A percentile compares a stretch with the other conserved stretches of the same genome.
phyloP scores from a whole-genome alignment of 92 coral and sea anemone genomes.

The Epizoanthus ramosus region DNA sequence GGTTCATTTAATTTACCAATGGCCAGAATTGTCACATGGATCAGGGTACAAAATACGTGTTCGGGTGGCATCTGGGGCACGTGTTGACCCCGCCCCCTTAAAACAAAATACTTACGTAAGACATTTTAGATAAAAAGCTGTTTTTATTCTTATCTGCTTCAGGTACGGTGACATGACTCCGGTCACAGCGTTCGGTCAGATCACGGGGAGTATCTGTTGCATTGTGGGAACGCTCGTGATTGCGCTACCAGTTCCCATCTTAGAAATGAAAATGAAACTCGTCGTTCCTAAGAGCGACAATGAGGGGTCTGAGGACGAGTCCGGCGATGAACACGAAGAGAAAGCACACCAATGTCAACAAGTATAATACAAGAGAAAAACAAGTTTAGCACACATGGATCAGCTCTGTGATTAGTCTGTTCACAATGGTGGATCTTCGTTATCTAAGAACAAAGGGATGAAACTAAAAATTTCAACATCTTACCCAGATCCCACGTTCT shows the following conservation, averaged over 20 bases:
- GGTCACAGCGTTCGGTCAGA: slow-evolving; percentile 79
- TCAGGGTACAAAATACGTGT: too few species aligned
- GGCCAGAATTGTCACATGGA: too few species aligned
- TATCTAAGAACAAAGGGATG: too few species aligned
- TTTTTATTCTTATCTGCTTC: background rate
- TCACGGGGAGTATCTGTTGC: slow-evolving; percentile 90
- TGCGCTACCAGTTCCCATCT: slow-evolving; percentile 86
- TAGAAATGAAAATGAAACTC: slow-evolving; percentile 92
- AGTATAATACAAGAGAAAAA: background rate
- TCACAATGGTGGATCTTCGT: background rate
- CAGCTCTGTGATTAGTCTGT: background rate
- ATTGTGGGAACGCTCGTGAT: slow-evolving; percentile 87
- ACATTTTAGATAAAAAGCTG: too few species aligned
- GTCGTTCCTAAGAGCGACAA: slow-evolving; percentile 31
- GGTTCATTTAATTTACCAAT: too few species aligned
- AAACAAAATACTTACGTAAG: too few species aligned
- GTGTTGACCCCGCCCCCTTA: too few species aligned
- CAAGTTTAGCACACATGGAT: background rate
- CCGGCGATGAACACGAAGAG: slow-evolving; percentile 2
- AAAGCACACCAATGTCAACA: background rate
- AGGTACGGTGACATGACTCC: slow-evolving; percentile 94
- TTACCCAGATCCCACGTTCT: too few species aligned
- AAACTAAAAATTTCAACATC: too few species aligned
- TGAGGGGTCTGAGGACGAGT: slow-evolving; percentile 27
- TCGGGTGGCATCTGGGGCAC: too few species aligned